Percentiles rank a stretch among this genome's conserved stretches.
Conservation (phyloP, 2,113 vertebrate genomes). For the Diadophis punctatus region DNA sequence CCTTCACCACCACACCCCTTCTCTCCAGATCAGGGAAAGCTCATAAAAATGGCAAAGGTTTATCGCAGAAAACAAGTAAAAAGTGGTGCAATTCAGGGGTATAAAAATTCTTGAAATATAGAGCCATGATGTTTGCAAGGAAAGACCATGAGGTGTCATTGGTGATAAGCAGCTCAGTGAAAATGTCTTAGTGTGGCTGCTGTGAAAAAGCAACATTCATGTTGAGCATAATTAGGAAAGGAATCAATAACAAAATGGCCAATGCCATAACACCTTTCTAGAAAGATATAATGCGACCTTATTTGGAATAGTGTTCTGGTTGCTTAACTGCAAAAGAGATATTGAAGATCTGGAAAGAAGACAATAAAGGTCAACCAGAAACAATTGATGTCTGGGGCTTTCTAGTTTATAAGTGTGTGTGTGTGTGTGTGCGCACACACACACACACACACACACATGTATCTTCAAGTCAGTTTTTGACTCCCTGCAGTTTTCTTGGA, state of each 20-base stretch:
- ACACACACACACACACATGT: not conserved
- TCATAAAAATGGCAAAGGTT: not conserved
- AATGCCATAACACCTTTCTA: not conserved
- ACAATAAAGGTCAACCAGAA: not conserved
- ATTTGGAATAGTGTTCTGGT: not conserved
- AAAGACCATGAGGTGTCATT: not conserved
- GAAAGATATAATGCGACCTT: not conserved
- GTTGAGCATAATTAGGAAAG: not conserved
- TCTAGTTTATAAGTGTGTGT: not conserved
- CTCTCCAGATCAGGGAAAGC: not conserved
- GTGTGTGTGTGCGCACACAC: not conserved
- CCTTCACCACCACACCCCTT: not conserved
- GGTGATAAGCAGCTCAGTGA: not conserved
- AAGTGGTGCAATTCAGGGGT: not conserved
- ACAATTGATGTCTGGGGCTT: not conserved
- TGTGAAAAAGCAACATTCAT: not conserved
- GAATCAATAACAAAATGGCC: not conserved
- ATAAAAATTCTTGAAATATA: not conserved
- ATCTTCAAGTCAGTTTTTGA: not conserved
- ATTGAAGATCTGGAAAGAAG: not conserved
- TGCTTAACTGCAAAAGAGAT: not conserved
- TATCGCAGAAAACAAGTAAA: not conserved
- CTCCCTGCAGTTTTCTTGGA: not conserved
- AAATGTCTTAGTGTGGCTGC: not conserved
- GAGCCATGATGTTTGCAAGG: not conserved